Conservation (phyloP, 1,140 invertebrate genomes). For the Leptopilina boulardi region DNA sequence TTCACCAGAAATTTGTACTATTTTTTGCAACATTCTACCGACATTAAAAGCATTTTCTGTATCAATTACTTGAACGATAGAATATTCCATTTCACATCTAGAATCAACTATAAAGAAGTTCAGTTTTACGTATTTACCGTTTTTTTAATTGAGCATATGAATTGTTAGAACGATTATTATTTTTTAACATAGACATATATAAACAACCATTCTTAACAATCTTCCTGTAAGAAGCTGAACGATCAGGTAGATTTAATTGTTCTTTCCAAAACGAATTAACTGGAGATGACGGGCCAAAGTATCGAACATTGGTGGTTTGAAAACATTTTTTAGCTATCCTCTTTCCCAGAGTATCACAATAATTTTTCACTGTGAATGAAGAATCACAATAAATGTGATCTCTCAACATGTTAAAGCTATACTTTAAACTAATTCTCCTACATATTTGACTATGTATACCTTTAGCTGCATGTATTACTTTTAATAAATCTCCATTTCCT, state of each 20-base stretch:
- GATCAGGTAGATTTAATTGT: constrained; percentile 10
- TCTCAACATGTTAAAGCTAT: not conserved
- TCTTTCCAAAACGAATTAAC: not conserved
- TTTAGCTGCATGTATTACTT: constrained; percentile 46
- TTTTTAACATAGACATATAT: constrained; percentile 80
- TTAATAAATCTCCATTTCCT: constrained; percentile 41
- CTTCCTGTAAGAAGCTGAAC: not conserved
- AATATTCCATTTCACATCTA: constrained; percentile 60
- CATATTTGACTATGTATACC: constrained; percentile 47
- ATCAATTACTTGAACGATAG: too few species aligned
- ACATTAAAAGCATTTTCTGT: too few species aligned
- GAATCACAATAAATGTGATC: not conserved
- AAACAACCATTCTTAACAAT: constrained; percentile 50
- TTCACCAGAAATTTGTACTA: too few species aligned
- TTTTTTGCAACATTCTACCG: too few species aligned
- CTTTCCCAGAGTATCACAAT: not conserved
- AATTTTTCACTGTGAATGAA: not conserved
- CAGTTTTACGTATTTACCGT: constrained; percentile 10
- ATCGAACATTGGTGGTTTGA: not conserved
- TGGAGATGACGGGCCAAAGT: not conserved
- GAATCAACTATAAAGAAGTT: constrained; percentile 64
- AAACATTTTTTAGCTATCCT: not conserved
- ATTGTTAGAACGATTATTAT: constrained; percentile 33
- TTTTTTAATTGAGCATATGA: constrained; percentile 17
- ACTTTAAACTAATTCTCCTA: constrained; percentile 6